These are phyloP conservation scores for Hippocampus mohnikei DNA, from an alignment of 2,113 vertebrate species.

Conservation along the genomic window DNA sequence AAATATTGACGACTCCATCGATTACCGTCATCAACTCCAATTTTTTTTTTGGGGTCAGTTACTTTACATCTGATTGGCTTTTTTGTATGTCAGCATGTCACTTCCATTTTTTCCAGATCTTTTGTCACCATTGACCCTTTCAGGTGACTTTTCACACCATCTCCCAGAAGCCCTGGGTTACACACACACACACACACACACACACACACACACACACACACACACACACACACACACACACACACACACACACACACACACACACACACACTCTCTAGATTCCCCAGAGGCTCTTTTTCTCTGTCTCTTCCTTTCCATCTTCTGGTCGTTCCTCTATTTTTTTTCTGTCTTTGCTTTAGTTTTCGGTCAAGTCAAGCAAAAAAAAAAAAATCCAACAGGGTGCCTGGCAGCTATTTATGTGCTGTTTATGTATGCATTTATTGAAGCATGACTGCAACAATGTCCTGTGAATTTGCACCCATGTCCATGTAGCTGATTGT, in stretches of 20 bases:
- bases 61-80: background rate
- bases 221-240: slow-evolving; percentile 3
- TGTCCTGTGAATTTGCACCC: slow-evolving; percentile 1
- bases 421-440: slow-evolving; percentile 12
- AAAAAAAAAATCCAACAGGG: slow-evolving; percentile 18
- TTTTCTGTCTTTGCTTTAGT: slow-evolving; percentile 18
- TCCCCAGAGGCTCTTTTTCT: slow-evolving; percentile 22
- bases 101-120: slow-evolving; percentile 13
- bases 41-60: too few relatives aligned
- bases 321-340: background rate
- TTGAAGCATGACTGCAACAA: slow-evolving; percentile 29
- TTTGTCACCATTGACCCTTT: slow-evolving; percentile 28
- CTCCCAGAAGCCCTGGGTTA: background rate
- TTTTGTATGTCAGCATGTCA: slow-evolving; percentile 21
- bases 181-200: slow-evolving; percentile 3
- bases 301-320: slow-evolving; percentile 28
- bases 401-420: slow-evolving; percentile 11
- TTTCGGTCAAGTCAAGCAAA: slow-evolving; percentile 37
- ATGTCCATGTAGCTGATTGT: slow-evolving; percentile 7
- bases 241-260: background rate
- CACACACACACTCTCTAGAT: slow-evolving; percentile 8
- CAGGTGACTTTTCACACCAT: slow-evolving; percentile 41
- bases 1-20: too few relatives aligned
- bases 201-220: background rate
- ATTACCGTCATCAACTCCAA: too few relatives aligned